Percentiles rank a stretch among this genome's conserved stretches.
phyloP scores from a whole-genome alignment of 2,888 invertebrate species.

The Amphipoea lucens region DNA sequence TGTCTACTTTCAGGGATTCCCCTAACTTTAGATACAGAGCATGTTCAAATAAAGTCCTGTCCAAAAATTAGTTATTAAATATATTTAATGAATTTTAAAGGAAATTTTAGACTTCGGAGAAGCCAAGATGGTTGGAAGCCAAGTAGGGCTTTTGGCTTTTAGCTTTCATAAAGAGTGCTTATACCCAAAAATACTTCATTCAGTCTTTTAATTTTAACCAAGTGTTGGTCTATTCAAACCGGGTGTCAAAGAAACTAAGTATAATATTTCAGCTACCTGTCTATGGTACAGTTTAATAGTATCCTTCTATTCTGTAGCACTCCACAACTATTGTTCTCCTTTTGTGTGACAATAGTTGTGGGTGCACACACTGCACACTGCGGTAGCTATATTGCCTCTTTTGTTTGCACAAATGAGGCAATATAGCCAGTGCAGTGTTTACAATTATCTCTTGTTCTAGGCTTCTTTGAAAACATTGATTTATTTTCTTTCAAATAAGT shows the following conservation, averaged over 20 bases:
- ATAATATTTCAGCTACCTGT: constrained; percentile 12
- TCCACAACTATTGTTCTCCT: constrained; percentile 17
- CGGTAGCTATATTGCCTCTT: too few species aligned
- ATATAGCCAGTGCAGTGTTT: constrained; percentile 29
- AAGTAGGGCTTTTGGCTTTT: background rate
- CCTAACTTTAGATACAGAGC: background rate
- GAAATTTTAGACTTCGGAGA: background rate
- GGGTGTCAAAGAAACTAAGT: background rate
- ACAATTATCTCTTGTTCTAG: constrained; percentile 36
- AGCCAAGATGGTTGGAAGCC: background rate
- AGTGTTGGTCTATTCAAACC: background rate
- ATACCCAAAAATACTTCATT: background rate
- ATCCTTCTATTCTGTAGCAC: constrained; percentile 10
- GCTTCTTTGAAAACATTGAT: constrained; percentile 37
- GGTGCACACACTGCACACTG: too few species aligned
- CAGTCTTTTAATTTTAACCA: constrained; percentile 2
- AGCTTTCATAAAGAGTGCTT: too few species aligned
- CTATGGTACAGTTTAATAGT: constrained; percentile 8
- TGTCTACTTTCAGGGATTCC: background rate
- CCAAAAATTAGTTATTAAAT: background rate
- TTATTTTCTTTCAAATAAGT: constrained; percentile 37
- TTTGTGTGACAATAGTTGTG: background rate
- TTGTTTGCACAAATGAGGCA: constrained; percentile 8
- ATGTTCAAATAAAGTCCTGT: background rate
- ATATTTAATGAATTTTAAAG: constrained; percentile 5